Evolutionary conservation across 2,888 invertebrate genomes (phyloP).

Genomic region (Archips xylosteana): DNA sequence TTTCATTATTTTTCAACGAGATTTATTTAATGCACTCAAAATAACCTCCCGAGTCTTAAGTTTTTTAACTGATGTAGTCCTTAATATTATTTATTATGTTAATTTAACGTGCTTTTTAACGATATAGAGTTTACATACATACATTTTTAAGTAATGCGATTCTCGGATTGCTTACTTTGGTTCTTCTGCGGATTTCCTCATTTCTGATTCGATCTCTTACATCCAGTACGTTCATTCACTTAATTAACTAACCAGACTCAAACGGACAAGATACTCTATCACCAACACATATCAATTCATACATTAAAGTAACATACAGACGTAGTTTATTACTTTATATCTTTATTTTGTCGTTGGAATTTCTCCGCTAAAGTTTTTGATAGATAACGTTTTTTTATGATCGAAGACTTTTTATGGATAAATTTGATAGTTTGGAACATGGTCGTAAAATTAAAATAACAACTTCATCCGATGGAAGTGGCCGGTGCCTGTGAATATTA

Average conservation of each 20-base stretch:
- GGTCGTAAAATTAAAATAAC: conserved; percentile 36
- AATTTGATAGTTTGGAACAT: conserved; percentile 19
- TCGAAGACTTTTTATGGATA: conserved; percentile 27
- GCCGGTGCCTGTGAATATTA: conserved; percentile 18
- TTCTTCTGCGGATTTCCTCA: too few species aligned
- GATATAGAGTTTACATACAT: too few species aligned
- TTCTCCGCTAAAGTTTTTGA: conserved; percentile 18
- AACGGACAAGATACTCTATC: background rate
- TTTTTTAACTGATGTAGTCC: too few species aligned
- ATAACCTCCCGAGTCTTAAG: too few species aligned
- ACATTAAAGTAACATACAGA: conserved; percentile 5
- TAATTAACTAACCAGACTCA: background rate
- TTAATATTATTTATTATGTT: too few species aligned
- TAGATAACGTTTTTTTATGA: conserved; percentile 34
- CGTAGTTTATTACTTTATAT: conserved; percentile 12
- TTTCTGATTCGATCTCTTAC: too few species aligned
- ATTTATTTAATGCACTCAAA: too few species aligned
- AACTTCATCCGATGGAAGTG: conserved; percentile 15
- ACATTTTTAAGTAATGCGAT: too few species aligned
- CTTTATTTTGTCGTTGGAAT: conserved; percentile 6
- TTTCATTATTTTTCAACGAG: too few species aligned
- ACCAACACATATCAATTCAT: background rate
- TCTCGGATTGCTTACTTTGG: too few species aligned
- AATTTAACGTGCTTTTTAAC: too few species aligned
- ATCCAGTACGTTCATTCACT: too few species aligned